Percentiles rank a stretch among this genome's conserved stretches.
Conservation (phyloP, 2,888 invertebrate species). For the Trimorus sp. region DNA sequence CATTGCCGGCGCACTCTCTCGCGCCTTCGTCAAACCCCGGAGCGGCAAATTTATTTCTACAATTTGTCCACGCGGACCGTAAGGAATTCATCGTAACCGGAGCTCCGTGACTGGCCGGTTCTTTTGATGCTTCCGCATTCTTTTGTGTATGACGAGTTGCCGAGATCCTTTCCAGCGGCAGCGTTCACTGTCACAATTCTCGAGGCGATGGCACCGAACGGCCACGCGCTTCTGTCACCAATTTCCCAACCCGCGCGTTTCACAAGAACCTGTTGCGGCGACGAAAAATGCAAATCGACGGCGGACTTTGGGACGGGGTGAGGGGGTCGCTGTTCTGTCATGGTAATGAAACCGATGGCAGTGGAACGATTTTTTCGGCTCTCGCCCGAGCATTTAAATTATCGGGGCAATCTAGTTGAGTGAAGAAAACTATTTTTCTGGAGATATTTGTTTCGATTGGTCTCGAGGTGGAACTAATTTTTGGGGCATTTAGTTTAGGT, state of each 20-base stretch:
- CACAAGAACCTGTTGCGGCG: not conserved
- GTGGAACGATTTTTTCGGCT: too few relatives aligned
- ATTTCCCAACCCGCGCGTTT: not conserved
- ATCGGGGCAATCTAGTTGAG: too few relatives aligned
- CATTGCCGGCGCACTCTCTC: conserved; percentile 56
- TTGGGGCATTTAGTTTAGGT: too few relatives aligned
- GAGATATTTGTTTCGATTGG: too few relatives aligned
- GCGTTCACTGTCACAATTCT: conserved; percentile 38
- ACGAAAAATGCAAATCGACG: conserved; percentile 1
- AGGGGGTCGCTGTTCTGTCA: too few relatives aligned
- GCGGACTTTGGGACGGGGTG: too few relatives aligned
- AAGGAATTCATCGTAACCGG: conserved; percentile 76
- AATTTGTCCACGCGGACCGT: conserved; percentile 75
- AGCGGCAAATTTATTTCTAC: conserved; percentile 66
- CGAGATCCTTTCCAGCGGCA: conserved; percentile 21
- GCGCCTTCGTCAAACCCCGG: conserved; percentile 50
- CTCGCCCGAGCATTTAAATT: too few relatives aligned
- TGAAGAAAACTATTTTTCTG: too few relatives aligned
- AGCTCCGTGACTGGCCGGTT: conserved; percentile 60
- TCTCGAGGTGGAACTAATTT: too few relatives aligned
- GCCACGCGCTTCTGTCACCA: not conserved
- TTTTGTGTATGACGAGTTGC: conserved; percentile 33
- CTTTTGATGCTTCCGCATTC: conserved; percentile 64
- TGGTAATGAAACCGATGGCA: too few relatives aligned
- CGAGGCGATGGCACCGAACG: not conserved